These are phyloP conservation scores for Siphamia tubifer DNA, from an alignment of 2,113 vertebrate species.

Conservation along the genomic window DNA sequence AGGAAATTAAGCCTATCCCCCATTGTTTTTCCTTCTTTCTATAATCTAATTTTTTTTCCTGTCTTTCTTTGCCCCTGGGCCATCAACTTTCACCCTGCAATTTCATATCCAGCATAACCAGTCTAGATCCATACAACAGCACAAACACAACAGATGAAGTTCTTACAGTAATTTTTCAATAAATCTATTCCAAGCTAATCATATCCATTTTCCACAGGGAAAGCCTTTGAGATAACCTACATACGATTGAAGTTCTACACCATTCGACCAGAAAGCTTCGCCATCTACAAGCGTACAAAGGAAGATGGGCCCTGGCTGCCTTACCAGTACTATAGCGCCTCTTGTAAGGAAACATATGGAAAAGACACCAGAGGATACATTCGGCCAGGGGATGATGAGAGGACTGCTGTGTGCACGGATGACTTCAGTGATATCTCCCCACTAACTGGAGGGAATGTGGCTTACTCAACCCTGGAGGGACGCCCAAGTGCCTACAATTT, in stretches of 20 bases:
- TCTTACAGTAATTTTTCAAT: neutral
- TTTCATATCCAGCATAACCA: constrained; percentile 33
- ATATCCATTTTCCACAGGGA: constrained; percentile 79
- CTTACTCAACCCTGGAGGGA: constrained; percentile 95
- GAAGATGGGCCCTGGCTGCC: constrained; percentile 84
- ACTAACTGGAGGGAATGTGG: constrained; percentile 91
- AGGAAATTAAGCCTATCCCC: constrained; percentile 46
- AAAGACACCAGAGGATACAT: constrained; percentile 73
- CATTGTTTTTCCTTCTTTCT: constrained; percentile 42
- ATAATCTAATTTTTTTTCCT: constrained; percentile 54
- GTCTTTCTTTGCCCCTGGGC: constrained; percentile 16
- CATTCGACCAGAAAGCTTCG: constrained; percentile 93
- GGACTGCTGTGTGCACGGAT: constrained; percentile 86
- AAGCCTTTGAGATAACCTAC: constrained; percentile 95
- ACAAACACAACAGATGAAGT: constrained; percentile 5
- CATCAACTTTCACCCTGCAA: constrained; percentile 24
- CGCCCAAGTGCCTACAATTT: constrained; percentile 94
- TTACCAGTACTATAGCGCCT: constrained; percentile 94
- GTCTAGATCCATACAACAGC: neutral
- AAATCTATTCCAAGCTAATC: constrained; percentile 16
- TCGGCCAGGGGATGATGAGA: constrained; percentile 85
- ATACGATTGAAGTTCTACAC: constrained; percentile 93
- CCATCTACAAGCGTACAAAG: constrained; percentile 87
- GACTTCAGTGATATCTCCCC: constrained; percentile 98
- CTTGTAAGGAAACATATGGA: constrained; percentile 86